These are phyloP conservation scores for Apantesis nais DNA, from an alignment of 2,888 invertebrate genomes.

Conservation along the genomic window DNA sequence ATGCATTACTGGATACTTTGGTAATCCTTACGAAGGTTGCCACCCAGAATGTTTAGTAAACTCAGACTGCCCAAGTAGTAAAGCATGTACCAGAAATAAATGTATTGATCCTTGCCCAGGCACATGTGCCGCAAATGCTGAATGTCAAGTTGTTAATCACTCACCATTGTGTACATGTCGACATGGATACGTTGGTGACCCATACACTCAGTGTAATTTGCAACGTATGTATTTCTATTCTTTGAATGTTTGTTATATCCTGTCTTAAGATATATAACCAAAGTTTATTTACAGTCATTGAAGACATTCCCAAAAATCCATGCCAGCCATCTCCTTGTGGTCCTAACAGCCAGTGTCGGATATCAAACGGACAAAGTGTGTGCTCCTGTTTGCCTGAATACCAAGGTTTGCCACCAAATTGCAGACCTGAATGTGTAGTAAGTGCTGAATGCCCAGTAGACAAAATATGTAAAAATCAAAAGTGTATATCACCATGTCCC, in stretches of 20 bases:
- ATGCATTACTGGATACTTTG: slow-evolving; percentile 89
- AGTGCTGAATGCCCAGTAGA: slow-evolving; percentile 88
- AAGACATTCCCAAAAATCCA: slow-evolving; percentile 72
- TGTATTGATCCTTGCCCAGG: slow-evolving; percentile 92
- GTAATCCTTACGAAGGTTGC: slow-evolving; percentile 93
- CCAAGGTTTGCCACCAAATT: slow-evolving; percentile 88
- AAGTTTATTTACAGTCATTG: slow-evolving; percentile 57
- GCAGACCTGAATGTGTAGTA: slow-evolving; percentile 90
- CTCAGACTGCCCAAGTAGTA: slow-evolving; percentile 89
- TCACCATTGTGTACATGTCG: slow-evolving; percentile 89
- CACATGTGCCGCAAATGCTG: slow-evolving; percentile 90
- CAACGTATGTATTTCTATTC: slow-evolving; percentile 59
- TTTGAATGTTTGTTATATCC: background rate
- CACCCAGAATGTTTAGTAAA: slow-evolving; percentile 90
- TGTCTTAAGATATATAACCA: background rate
- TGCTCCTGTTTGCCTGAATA: slow-evolving; percentile 90
- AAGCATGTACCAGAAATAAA: slow-evolving; percentile 89
- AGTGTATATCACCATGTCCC: slow-evolving; percentile 90
- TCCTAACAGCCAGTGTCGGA: slow-evolving; percentile 86
- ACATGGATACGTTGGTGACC: slow-evolving; percentile 89
- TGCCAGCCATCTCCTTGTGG: slow-evolving; percentile 88
- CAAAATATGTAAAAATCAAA: slow-evolving; percentile 88
- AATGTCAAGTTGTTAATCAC: slow-evolving; percentile 91
- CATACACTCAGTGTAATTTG: slow-evolving; percentile 86
- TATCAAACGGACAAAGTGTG: slow-evolving; percentile 86